Evolutionary conservation across 2,113 vertebrate species (phyloP).

Genomic region (Hypomesus transpacificus): DNA sequence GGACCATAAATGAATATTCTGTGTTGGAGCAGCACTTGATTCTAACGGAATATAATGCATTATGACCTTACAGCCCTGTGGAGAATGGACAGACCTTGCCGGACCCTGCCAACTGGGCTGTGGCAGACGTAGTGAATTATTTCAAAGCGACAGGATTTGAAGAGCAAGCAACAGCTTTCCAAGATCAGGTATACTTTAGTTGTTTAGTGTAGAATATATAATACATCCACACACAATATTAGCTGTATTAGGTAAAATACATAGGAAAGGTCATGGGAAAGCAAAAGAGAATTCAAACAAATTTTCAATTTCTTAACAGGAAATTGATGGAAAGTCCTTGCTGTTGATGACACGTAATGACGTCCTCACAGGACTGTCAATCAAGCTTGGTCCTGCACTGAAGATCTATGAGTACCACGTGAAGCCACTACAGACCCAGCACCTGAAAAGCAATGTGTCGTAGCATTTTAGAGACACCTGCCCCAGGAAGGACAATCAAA

Average conservation of each 20-base stretch:
- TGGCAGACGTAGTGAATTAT: slow-evolving; percentile 93
- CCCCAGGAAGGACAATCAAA: slow-evolving; percentile 66
- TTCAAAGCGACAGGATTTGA: slow-evolving; percentile 96
- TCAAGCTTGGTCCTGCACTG: slow-evolving; percentile 96
- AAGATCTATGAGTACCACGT: slow-evolving; percentile 99
- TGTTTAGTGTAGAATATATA: no score
- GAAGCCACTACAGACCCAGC: slow-evolving; percentile 94
- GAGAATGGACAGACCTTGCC: slow-evolving; percentile 85
- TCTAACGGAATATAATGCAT: neutral
- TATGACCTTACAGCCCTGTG: slow-evolving; percentile 56
- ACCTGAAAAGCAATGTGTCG: slow-evolving; percentile 88
- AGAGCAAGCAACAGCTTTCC: slow-evolving; percentile 92
- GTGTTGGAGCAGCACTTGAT: neutral
- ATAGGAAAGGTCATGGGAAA: no score
- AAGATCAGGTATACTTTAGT: slow-evolving; percentile 85
- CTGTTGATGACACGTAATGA: slow-evolving; percentile 98
- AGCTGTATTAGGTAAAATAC: no score
- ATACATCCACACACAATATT: no score
- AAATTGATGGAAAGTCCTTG: slow-evolving; percentile 98
- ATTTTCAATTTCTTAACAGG: slow-evolving; percentile 69
- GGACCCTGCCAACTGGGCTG: slow-evolving; percentile 93
- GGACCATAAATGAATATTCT: neutral
- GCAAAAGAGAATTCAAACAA: neutral
- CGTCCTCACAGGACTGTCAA: slow-evolving; percentile 95
- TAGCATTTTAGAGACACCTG: slow-evolving; percentile 64